phyloP scores from a whole-genome alignment of 2,888 invertebrate genomes.

The Microdon myrmicae region DNA sequence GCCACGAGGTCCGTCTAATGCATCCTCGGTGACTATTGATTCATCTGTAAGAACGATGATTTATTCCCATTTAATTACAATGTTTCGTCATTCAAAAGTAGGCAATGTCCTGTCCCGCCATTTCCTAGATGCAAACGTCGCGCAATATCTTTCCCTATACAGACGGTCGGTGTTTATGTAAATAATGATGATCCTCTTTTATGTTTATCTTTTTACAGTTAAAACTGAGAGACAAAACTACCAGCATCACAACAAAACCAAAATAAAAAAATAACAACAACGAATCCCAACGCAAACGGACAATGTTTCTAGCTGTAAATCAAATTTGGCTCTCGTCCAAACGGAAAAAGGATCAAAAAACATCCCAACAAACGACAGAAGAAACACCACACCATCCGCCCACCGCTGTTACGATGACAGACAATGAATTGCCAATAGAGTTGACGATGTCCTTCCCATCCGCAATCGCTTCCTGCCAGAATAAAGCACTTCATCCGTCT shows the following conservation, averaged over 20 bases:
- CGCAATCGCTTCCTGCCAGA: slow-evolving; percentile 36
- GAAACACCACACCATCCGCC: slow-evolving; percentile 10
- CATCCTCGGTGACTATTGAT: neutral
- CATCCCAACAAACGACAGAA: slow-evolving; percentile 12
- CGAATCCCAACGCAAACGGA: slow-evolving; percentile 19
- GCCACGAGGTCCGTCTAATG: slow-evolving; percentile 1
- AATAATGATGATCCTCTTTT: no score
- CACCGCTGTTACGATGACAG: slow-evolving; percentile 27
- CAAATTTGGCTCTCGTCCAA: slow-evolving; percentile 50
- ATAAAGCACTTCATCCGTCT: slow-evolving; percentile 31
- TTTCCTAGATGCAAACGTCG: slow-evolving; percentile 24
- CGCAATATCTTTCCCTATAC: no score
- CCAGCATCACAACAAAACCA: neutral
- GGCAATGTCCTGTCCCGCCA: slow-evolving; percentile 18
- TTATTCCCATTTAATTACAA: slow-evolving; percentile 45
- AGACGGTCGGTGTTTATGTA: no score
- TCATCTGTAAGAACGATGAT: slow-evolving; percentile 17
- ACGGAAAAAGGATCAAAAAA: slow-evolving; percentile 41
- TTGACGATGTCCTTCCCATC: slow-evolving; percentile 41
- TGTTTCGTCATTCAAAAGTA: slow-evolving; percentile 35
- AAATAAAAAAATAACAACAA: neutral
- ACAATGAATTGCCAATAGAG: slow-evolving; percentile 37
- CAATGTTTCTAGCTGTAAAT: slow-evolving; percentile 50
- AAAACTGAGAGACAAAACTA: no score
- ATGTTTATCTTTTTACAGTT: no score